Base-by-base conservation (phyloP, 64 coral and sea anemone species). In the Stylophora pistillata region DNA sequence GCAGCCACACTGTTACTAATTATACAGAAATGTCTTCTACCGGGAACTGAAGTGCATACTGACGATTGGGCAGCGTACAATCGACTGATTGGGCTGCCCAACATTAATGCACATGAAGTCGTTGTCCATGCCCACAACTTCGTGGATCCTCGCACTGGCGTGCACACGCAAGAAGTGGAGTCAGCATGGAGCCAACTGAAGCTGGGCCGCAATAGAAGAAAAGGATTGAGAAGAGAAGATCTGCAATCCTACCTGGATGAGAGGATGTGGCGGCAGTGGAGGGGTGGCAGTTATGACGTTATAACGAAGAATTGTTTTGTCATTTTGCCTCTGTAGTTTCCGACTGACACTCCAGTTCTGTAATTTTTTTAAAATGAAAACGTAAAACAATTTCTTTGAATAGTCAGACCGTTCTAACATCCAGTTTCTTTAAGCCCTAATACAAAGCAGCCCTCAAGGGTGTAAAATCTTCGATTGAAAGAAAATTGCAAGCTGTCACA, bases 111-210 rank as follows among this genome's bases (percentile, higher is more conserved):
- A 10, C 41, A 88, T 53, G 13, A 27, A n/a, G 54, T 65, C 28
- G 86, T 88, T 13, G 55, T 75, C 23, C 72, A 88, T 25, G 11
- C 12, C 9, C 56, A 60, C 65, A 79, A 90, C 73, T 90, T 90
- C 29, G 88, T 90, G 5, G 77, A 90, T 57, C 88, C 88, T 4
- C 1, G n/a, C 10, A 90, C 88, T 18, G 78, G 88, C 12, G 77
- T 90, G 18, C 77, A 81, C n/a, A 90, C 88, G 17, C 76, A 82
- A 55, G 52, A 81, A 54, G 71, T 57, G 20, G 88, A 90, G 56
- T 90, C 78, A 20, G 32, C 23, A 13, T 82, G 88, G 88, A 82
- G 26, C 13, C 1, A 74, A 18, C n/a, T 83, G 18, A 90, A 90
- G 73, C 34, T 81, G 17, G 55, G 41, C 15, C 60, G 10, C 10